phyloP scores from a whole-genome alignment of 2,113 vertebrate species.

The Lepus timidus region DNA sequence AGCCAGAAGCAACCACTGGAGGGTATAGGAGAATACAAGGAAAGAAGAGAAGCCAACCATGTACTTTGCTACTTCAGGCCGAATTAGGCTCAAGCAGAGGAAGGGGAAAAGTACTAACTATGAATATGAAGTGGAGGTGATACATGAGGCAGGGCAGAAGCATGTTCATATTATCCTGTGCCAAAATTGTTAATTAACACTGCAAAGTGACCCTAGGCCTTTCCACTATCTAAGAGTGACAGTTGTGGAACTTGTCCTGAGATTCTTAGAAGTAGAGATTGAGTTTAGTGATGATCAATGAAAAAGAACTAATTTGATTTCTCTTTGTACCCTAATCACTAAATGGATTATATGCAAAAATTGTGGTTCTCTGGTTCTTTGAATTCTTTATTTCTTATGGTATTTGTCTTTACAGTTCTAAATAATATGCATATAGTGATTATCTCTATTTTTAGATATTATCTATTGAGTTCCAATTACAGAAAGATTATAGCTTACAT shows the following conservation, averaged over 20 bases:
- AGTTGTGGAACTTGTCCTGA: background rate
- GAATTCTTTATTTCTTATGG: background rate
- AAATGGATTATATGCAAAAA: background rate
- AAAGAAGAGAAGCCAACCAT: background rate
- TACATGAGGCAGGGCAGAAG: background rate
- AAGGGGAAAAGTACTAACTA: background rate
- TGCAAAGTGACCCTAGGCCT: background rate
- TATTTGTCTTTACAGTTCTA: background rate
- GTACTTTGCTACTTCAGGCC: background rate
- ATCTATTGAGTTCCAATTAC: background rate
- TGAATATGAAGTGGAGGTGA: background rate
- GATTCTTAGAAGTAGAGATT: background rate
- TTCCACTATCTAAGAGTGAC: background rate
- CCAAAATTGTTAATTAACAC: background rate
- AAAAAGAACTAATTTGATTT: slow-evolving; percentile 9
- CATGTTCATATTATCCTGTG: background rate
- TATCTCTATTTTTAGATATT: background rate
- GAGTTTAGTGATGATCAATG: background rate
- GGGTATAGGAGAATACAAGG: background rate
- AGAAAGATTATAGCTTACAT: background rate
- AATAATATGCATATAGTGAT: background rate
- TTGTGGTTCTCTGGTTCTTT: background rate
- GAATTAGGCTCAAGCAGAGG: background rate
- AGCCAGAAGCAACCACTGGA: background rate
- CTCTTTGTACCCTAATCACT: background rate